phyloP scores from a whole-genome alignment of 2,113 vertebrate species.

The Callithrix jacchus region DNA sequence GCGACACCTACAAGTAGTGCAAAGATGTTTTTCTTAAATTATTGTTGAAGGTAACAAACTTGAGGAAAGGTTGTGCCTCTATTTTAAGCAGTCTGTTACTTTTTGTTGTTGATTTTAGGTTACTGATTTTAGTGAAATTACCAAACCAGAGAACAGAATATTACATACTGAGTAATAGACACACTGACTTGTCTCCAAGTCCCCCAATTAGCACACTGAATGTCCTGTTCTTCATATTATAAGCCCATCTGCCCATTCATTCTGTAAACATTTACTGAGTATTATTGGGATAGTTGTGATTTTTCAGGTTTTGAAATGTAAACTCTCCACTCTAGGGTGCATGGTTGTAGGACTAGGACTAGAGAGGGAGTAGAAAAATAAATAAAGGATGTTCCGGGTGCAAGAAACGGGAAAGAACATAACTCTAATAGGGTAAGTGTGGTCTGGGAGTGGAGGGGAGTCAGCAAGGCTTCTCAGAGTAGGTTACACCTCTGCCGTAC shows the following conservation, averaged over 20 bases:
- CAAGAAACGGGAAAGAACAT: not conserved
- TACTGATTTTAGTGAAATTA: slow-evolving; percentile 30
- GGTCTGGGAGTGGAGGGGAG: accelerated
- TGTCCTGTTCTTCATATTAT: slow-evolving; percentile 49
- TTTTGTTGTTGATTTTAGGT: not conserved
- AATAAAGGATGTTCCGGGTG: not conserved
- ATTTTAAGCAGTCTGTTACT: not conserved
- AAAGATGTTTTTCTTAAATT: not conserved
- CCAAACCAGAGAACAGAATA: not conserved
- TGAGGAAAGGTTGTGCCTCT: not conserved
- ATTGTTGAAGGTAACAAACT: not conserved
- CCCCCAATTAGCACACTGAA: slow-evolving; percentile 20
- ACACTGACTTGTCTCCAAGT: not conserved
- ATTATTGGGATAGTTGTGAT: not conserved
- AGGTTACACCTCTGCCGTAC: not conserved
- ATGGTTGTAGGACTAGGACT: not conserved
- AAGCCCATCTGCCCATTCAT: slow-evolving; percentile 47
- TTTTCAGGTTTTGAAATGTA: slow-evolving; percentile 20
- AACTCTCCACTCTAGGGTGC: not conserved
- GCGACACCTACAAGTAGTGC: not conserved
- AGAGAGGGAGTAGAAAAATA: not conserved
- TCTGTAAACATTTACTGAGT: slow-evolving; percentile 48
- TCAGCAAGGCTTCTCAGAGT: not conserved
- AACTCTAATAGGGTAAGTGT: not conserved
- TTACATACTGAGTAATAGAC: not conserved